Evolutionary conservation across 2,888 invertebrate genomes (phyloP), one percentile per base, ranked within the genome.

Genomic region (Eristalis arbustorum): DNA sequence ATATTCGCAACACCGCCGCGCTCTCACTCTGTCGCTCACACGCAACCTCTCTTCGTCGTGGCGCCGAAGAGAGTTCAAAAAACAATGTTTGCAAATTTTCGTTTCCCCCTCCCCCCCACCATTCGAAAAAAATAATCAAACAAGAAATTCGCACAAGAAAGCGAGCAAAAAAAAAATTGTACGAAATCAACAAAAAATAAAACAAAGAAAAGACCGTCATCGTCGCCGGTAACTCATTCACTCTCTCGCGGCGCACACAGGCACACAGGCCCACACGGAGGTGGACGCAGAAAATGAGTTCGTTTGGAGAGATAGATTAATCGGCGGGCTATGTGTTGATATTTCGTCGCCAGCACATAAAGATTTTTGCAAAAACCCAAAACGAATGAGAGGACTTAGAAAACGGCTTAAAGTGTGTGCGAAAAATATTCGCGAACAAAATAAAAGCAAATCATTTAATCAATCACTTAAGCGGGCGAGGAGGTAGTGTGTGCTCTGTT

Each of bases 351-450:
- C 67, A 75, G 78, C 87, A 87, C 22, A 87, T 78, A 83, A 69
- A 28, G 64, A 82, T 79, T 75, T 85, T 75, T 75, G 74, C 77
- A 80, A 71, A 81, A 76, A 64, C 64, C 75, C 71, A 67, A 67
- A 67, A 67, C 28, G 59, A 73, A 61, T 28, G 64, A 78, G 49
- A 64, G 25, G 25, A 62, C 49, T 10, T 56, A 81, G 76, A 77
- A 80, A 87, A 83, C 75, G 83, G 64, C 68, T 63, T 77, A 78
- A 74, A 88, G 74, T 81, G 84, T 81, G 77, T 84, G 81, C 84
- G 72, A 81, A 85, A 80, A 85, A 82, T 84, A 88, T 89, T 87
- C 69, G 74, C 75, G 63, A 76, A 72, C 18, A 69, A 31, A 73
- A 73, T 40, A 64, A 42, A 69, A 75, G 77, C 77, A 79, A 68